Evolutionary conservation across 1,140 invertebrate species (phyloP).

Genomic region (Drosophila rhopaloa): DNA sequence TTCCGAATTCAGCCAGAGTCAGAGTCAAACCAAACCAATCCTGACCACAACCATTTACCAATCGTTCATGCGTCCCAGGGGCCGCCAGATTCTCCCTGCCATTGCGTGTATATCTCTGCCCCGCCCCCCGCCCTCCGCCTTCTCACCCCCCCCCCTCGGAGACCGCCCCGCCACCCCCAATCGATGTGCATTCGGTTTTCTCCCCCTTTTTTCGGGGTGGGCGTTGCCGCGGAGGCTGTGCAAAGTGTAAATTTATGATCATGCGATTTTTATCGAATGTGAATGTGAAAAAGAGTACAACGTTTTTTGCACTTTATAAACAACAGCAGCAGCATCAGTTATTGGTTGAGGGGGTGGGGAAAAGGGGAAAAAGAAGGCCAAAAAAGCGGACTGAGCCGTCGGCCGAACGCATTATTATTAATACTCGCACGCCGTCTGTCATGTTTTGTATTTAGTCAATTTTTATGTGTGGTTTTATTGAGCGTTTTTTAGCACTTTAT

Average conservation of each 20-base stretch:
- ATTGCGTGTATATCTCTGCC: constrained; percentile 53
- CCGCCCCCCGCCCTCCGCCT: constrained; percentile 11
- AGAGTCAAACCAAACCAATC: constrained; percentile 26
- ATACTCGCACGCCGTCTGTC: constrained; percentile 82
- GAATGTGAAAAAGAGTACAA: constrained; percentile 79
- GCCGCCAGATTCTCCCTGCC: constrained; percentile 50
- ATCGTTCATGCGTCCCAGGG: constrained; percentile 80
- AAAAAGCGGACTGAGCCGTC: constrained; percentile 36
- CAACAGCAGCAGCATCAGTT: constrained; percentile 24
- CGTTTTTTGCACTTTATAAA: constrained; percentile 83
- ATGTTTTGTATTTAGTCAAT: constrained; percentile 84
- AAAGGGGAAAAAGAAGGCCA: constrained; percentile 17
- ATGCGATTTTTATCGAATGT: constrained; percentile 84
- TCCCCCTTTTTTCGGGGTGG: constrained; percentile 59
- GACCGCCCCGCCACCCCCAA: constrained; percentile 7
- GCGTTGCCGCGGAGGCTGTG: constrained; percentile 82
- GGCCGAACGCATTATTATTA: constrained; percentile 80
- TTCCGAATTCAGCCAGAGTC: background rate
- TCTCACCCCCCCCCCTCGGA: background rate
- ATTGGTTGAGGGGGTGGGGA: too few species aligned
- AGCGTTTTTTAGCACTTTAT: constrained; percentile 73
- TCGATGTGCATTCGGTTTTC: constrained; percentile 16
- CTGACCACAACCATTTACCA: constrained; percentile 80
- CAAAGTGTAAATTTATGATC: constrained; percentile 85
- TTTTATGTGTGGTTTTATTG: constrained; percentile 73